Conservation (phyloP, 2,888 invertebrate genomes). For the Idaea dimidiata region DNA sequence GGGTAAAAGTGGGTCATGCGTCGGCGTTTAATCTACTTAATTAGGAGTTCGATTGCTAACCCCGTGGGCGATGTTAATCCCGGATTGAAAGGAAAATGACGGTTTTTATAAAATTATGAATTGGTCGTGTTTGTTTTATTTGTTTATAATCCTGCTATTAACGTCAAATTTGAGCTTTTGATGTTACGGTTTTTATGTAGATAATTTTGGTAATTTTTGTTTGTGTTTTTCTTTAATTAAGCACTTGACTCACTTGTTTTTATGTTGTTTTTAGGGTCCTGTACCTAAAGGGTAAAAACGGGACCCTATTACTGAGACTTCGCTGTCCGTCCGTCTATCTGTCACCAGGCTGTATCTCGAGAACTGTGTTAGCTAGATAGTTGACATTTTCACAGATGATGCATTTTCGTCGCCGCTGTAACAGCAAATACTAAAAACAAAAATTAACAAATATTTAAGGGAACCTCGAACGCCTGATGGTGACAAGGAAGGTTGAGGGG, state of each 20-base stretch:
- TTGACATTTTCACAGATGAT: too few relatives aligned
- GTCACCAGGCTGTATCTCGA: too few relatives aligned
- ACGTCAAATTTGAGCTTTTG: neutral
- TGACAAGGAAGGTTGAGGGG: too few relatives aligned
- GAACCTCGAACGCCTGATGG: too few relatives aligned
- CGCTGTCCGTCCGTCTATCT: too few relatives aligned
- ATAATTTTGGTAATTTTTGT: neutral
- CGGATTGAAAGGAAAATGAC: conserved; percentile 29
- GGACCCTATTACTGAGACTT: too few relatives aligned
- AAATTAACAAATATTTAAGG: too few relatives aligned
- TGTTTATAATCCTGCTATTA: neutral
- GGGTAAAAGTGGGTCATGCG: conserved; percentile 76
- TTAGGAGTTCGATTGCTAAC: conserved; percentile 73
- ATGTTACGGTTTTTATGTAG: neutral
- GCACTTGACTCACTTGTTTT: neutral
- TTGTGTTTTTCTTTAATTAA: neutral
- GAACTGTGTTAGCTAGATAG: too few relatives aligned
- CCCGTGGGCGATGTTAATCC: conserved; percentile 63
- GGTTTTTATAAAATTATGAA: conserved; percentile 7
- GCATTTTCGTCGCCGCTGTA: too few relatives aligned
- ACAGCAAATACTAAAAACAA: too few relatives aligned
- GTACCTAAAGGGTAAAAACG: too few relatives aligned
- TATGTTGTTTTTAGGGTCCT: too few relatives aligned
- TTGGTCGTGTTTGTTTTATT: neutral
- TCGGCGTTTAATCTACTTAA: conserved; percentile 71